Conservation (phyloP, 1,140 invertebrate species). For the Leptinotarsa defecta region DNA sequence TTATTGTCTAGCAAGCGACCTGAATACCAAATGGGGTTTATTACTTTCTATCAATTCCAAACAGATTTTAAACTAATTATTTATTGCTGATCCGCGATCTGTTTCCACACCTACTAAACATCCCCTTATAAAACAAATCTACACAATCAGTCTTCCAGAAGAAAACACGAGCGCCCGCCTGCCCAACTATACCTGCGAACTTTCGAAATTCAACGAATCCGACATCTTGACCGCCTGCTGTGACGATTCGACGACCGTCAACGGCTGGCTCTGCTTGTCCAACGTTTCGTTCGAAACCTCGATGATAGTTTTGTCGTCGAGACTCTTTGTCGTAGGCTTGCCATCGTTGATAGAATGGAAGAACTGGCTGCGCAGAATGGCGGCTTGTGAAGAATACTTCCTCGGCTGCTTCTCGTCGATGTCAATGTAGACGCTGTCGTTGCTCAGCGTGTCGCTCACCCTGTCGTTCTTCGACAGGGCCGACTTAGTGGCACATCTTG, state of each 20-base stretch:
- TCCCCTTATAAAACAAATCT: neutral
- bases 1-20: too few relatives aligned
- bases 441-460: slow-evolving; percentile 47
- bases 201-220: neutral
- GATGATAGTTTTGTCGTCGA: slow-evolving; percentile 52
- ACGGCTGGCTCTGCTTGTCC: slow-evolving; percentile 41
- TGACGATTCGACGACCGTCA: slow-evolving; percentile 8
- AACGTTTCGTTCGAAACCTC: slow-evolving; percentile 53
- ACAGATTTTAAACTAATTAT: too few relatives aligned
- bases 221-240: neutral
- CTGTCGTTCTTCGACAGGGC: slow-evolving; percentile 25
- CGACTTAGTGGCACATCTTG: slow-evolving; percentile 37
- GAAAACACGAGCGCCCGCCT: too few relatives aligned
- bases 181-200: neutral
- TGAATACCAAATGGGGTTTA: too few relatives aligned
- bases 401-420: slow-evolving; percentile 47
- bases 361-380: slow-evolving; percentile 51
- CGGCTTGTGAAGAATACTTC: slow-evolving; percentile 47
- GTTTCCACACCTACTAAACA: neutral
- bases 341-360: slow-evolving; percentile 48
- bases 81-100: neutral
- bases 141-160: neutral
- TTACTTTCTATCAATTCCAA: too few relatives aligned
- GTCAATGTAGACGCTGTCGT: slow-evolving; percentile 52
- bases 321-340: slow-evolving; percentile 45